Base-by-base conservation (phyloP, 2,113 vertebrate genomes). In the Sorex fumeus region DNA sequence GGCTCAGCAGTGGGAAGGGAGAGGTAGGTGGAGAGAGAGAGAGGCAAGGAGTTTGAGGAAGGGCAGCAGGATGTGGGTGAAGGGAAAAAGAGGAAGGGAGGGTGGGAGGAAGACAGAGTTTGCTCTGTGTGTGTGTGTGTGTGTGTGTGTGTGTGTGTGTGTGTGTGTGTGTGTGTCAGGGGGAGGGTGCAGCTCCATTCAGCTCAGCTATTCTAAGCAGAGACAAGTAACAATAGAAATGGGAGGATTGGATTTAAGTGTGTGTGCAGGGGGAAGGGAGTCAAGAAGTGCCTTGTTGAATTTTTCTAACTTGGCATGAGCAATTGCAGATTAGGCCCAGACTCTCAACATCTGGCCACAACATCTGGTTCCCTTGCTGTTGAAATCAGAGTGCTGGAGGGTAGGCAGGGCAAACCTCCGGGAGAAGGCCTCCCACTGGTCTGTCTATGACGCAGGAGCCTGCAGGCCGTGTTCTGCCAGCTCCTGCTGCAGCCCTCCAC, bases 191-290 rank as follows among this genome's bases (percentile, higher is more conserved):
- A 27, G 40, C 69, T 19, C 75, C 40, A 28, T 30, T 81, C 64
- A 71, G 43, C 40, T 70, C 69, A 53, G 62, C 60, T 88, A 30
- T 81, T 88, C 75, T 66, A 57, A 64, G 84, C 75, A 50, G 66
- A 77, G 28, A 66, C 57, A 75, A 79, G n/a, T 47, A 53, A 15
- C 67, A 40, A 47, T 2, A 67, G 72, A 36, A 67, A 7, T 47
- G n/a, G 25, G 16, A 23, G 25, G 19, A 47, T 0, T 43, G 47
- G 23, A 27, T 71, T 64, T 47, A 27, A 77, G 66, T 64, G 2
- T 13, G 32, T 15, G 11, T 53, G 81, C 1, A 1, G 71, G 53
- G 43, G 32, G 57, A 3, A 66, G 43, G 9, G 4, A 30, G 57
- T 2, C 5, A 40, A 64, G 47, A 84, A 34, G 40, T 36, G 32